Evolutionary conservation across 2,888 invertebrate genomes (phyloP).

Genomic region (Kuschelorhynchus macadamiae): DNA sequence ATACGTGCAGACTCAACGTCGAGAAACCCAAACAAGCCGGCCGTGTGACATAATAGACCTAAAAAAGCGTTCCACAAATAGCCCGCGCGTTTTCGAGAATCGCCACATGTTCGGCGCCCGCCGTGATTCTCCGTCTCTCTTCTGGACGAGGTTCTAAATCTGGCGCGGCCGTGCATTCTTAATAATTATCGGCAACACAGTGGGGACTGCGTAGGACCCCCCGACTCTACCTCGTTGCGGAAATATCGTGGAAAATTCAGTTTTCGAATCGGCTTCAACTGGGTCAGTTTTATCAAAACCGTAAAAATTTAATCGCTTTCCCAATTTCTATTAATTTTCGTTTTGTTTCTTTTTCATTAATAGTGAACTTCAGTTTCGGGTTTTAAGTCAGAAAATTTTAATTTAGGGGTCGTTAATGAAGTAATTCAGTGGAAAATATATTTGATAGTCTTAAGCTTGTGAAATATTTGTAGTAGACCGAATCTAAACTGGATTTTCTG

Average conservation of each 20-base stretch:
- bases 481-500: no score
- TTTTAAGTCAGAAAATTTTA: no score
- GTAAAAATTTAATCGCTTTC: conserved; percentile 1
- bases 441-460: no score
- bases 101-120: conserved; percentile 32
- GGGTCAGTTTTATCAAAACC: conserved; percentile 40
- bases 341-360: no score
- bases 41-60: conserved; percentile 58
- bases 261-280: conserved; percentile 29
- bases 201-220: conserved; percentile 57
- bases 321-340: neutral
- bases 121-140: conserved; percentile 34
- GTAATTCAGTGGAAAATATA: no score
- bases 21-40: conserved; percentile 36
- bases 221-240: conserved; percentile 56
- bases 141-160: conserved; percentile 37
- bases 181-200: conserved; percentile 26
- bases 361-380: no score
- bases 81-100: conserved; percentile 41
- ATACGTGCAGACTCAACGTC: conserved; percentile 10
- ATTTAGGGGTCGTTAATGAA: no score
- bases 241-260: conserved; percentile 50
- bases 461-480: no score
- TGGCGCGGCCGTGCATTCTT: conserved; percentile 32
- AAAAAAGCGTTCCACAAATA: conserved; percentile 59